phyloP scores from a whole-genome alignment of 1,140 invertebrate species.

The Megalonaias nervosa region DNA sequence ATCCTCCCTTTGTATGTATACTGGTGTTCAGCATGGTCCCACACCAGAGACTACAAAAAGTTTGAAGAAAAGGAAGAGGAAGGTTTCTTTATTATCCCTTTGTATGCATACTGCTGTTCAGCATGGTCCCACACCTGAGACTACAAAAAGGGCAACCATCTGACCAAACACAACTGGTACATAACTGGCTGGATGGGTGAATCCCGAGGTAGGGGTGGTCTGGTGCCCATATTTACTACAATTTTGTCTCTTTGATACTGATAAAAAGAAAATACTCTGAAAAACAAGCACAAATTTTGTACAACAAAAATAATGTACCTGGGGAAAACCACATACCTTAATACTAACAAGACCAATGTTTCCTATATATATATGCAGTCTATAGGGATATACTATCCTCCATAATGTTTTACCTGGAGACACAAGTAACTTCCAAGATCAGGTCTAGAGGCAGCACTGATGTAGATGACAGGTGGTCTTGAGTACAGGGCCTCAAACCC shows the following conservation, averaged over 20 bases:
- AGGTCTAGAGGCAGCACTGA: constrained; percentile 82
- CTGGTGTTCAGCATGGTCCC: too few relatives aligned
- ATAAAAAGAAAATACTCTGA: not conserved
- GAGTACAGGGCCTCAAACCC: constrained; percentile 83
- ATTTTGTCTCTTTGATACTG: not conserved
- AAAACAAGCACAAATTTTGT: not conserved
- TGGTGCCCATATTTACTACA: too few relatives aligned
- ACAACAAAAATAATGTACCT: not conserved
- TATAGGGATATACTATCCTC: not conserved
- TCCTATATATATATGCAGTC: not conserved
- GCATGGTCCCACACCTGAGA: too few relatives aligned
- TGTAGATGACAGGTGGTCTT: constrained; percentile 86
- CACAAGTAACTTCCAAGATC: constrained; percentile 86
- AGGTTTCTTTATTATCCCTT: too few relatives aligned
- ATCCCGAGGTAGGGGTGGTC: too few relatives aligned
- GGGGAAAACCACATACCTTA: not conserved
- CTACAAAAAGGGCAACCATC: too few relatives aligned
- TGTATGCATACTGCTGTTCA: too few relatives aligned
- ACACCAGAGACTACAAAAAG: too few relatives aligned
- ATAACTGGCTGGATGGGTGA: too few relatives aligned
- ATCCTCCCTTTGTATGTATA: too few relatives aligned
- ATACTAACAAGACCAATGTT: not conserved
- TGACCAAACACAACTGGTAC: too few relatives aligned
- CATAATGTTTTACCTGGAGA: constrained; percentile 75
- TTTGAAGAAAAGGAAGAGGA: too few relatives aligned